Evolutionary conservation across 2,888 invertebrate species (phyloP), one percentile per base, ranked within the genome.

Genomic region (Tipula vernalis): DNA sequence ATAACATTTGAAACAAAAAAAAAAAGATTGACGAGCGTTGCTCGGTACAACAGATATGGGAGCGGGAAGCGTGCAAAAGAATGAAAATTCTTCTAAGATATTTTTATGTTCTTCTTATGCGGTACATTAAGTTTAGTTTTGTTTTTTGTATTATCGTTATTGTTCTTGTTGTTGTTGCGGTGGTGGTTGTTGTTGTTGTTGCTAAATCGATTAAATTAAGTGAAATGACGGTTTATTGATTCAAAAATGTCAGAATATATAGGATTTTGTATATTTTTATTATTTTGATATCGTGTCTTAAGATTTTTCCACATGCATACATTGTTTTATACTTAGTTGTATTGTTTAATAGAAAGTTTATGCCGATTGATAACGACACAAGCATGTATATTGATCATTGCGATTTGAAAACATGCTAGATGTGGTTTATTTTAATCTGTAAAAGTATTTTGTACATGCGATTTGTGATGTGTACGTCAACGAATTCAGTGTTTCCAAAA

Each of bases 171-270:
- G 28, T 28, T 28, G 28, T 2, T n/a, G n/a, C 1, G 28, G 28
- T 28, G 28, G 28, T 28, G 28, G 28, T 28, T 28, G 28, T 28
- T 28, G 28, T 28, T 28, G 28, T 28, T 28, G 28, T 28, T 28
- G 28, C 71, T 71, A 71, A 71, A 71, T 71, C 71, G 71, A 71
- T 71, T 71, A 71, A 71, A 71, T 71, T 71, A 71, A 71, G 71
- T 71, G 71, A 71, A 71, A 71, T 71, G 71, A 71, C 71, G 71
- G 71, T 71, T 71, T 71, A 71, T 71, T 71, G 71, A 71, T 71
- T 71, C 71, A 71, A 28, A 71, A 71, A 71, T 71, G 71, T 71
- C 71, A 71, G 28, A 71, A 71, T 28, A 10, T 71, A 71, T 44
- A 44, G 44, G 10, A 44, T 51, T 51, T 15, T 51, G 12, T 47